A percentile compares a stretch with the other conserved stretches of the same genome.
Evolutionary conservation across 2,888 invertebrate species (phyloP).

Genomic region (Dynastes tityus): DNA sequence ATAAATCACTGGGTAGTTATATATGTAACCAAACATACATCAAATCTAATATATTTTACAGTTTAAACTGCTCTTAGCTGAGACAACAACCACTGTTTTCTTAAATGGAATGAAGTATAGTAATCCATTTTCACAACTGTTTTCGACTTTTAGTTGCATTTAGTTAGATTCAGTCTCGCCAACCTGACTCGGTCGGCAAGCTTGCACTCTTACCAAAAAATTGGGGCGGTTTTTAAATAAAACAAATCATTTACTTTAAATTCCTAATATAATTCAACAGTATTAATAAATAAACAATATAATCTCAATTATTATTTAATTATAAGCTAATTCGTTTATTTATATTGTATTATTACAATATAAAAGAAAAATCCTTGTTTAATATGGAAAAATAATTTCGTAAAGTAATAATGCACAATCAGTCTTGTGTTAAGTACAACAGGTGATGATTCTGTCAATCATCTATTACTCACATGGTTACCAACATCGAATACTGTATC

Average conservation of each 20-base stretch:
- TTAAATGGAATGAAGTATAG: too few species aligned
- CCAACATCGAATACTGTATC: conserved; percentile 68
- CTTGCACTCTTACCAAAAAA: too few species aligned
- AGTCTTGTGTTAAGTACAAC: conserved; percentile 47
- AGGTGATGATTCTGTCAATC: conserved; percentile 16
- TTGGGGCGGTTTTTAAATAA: not conserved
- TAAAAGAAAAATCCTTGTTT: conserved; percentile 13
- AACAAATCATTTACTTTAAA: not conserved
- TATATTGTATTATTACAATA: conserved; percentile 19
- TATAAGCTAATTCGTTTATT: conserved; percentile 4
- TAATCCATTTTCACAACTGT: too few species aligned
- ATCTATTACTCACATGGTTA: conserved; percentile 52
- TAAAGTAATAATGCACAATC: conserved; percentile 40
- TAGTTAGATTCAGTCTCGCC: too few species aligned
- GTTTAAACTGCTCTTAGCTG: too few species aligned
- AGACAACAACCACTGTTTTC: too few species aligned
- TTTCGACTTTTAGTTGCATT: too few species aligned
- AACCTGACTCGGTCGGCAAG: too few species aligned
- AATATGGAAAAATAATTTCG: conserved; percentile 15
- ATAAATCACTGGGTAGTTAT: too few species aligned
- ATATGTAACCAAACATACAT: too few species aligned
- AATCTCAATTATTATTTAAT: conserved; percentile 21
- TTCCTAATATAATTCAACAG: conserved; percentile 33
- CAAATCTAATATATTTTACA: too few species aligned
- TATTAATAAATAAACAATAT: conserved; percentile 48